Percentiles rank a stretch among this genome's conserved stretches.
Conservation (phyloP, 2,113 vertebrate genomes). For the Cyanoliseus patagonus region DNA sequence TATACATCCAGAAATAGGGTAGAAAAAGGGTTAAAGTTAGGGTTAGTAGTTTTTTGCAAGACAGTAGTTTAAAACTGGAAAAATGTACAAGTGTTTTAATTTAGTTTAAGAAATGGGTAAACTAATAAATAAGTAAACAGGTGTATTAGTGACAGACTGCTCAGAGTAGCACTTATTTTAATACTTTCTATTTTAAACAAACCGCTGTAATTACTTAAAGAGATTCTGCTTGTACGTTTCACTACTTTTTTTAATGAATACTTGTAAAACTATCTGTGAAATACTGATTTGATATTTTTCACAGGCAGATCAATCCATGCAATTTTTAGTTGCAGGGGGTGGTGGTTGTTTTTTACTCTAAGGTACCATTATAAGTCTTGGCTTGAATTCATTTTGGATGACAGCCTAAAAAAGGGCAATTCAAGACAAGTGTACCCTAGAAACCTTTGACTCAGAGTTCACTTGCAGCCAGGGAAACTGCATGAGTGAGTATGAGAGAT, state of each 20-base stretch:
- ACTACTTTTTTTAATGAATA: not conserved
- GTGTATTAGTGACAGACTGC: not conserved
- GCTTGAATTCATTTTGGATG: not conserved
- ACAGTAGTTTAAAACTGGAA: not conserved
- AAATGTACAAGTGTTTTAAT: not conserved
- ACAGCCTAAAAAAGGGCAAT: not conserved
- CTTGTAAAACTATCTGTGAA: not conserved
- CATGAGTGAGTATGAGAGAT: not conserved
- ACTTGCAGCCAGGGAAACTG: not conserved
- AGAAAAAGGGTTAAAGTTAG: not conserved
- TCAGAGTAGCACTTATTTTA: not conserved
- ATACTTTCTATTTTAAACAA: not conserved
- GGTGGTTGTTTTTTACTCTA: accelerated
- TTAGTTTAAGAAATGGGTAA: not conserved
- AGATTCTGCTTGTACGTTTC: not conserved
- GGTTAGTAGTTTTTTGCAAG: not conserved
- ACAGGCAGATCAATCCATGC: not conserved
- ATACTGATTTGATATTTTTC: not conserved
- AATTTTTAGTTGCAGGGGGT: not conserved
- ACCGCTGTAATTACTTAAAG: not conserved
- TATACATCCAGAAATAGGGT: not conserved
- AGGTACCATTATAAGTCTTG: not conserved
- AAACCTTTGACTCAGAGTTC: not conserved
- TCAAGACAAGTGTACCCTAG: not conserved
- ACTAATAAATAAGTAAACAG: not conserved